These are phyloP conservation scores for Spinus pinus DNA, from an alignment of 2,797 vertebrate genomes.

Conservation along the genomic window DNA sequence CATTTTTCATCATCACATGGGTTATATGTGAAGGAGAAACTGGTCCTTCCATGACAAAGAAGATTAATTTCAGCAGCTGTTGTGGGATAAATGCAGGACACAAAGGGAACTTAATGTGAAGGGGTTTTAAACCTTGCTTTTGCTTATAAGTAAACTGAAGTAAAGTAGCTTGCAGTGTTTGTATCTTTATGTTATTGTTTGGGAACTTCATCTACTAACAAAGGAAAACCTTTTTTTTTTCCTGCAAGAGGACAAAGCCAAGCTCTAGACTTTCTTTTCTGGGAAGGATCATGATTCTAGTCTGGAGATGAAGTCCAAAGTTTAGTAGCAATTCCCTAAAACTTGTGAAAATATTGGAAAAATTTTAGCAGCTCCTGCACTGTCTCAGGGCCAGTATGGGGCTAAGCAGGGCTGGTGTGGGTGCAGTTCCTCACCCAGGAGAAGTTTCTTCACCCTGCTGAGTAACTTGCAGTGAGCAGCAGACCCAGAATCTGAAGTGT, in stretches of 20 bases:
- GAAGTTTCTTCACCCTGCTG: background rate
- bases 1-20: background rate
- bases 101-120: background rate
- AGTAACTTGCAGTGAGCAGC: fast-evolving
- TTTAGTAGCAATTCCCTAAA: background rate
- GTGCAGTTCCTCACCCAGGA: background rate
- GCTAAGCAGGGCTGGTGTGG: background rate
- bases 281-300: background rate
- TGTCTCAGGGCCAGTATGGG: background rate
- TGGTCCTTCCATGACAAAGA: background rate
- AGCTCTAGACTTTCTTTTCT: background rate
- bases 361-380: fast-evolving
- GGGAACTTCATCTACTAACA: background rate
- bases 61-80: background rate
- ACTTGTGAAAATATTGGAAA: background rate
- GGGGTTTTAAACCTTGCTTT: background rate
- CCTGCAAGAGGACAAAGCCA: background rate
- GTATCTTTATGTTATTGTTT: background rate
- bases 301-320: fast-evolving
- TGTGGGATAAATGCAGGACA: background rate
- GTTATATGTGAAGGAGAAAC: background rate
- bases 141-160: background rate
- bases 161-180: background rate
- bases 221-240: background rate
- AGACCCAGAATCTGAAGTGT: background rate